Evolutionary conservation across 2,797 vertebrate species (phyloP), one percentile per base, ranked within the genome.

Genomic region (Crocodylus rhombifer): DNA sequence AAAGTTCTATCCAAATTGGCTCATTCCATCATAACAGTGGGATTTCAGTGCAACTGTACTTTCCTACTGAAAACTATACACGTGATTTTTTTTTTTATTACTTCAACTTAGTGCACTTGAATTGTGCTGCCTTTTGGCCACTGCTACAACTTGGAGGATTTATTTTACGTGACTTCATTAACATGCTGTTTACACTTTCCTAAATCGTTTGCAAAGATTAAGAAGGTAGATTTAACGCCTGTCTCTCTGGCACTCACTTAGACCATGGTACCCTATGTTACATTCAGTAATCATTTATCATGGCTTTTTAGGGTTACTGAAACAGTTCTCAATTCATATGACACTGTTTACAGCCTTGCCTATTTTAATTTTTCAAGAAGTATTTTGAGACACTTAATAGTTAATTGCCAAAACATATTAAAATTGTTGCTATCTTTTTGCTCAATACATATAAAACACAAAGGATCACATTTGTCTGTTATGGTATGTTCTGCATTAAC

Each of bases 1-100:
- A 7, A 0, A 0, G 12, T 33, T 10, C 17, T 88, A 28, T 80
- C 62, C 0, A 0, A 21, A 0, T 0, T 0, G 0, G 4, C 13
- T n/a, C 7, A 0, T 33, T 33, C 8, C 61, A 36, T 23, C 85
- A 86, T 88, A 74, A 2, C 25, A 25, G 42, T 82, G 60, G 9
- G 71, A 15, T 91, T 89, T 83, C 0, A 0, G 18, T 58, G 18
- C 13, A 5, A 0, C 61, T 77, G 1, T 14, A 6, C 77, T 86
- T 89, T 36, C 55, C 33, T 60, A 13, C 62, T 0, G 1, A 79
- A 5, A 0, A 33, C n/a, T 21, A 30, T 33, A 30, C 30, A 51
- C 2, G 33, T 2, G 18, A 6, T 11, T 21, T 21, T 21, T 11
- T 69, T 36, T 36, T 51, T 55, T 28, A 60, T 69, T 77, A 8